Evolutionary conservation across 37 sponge, comb jelly and placozoan genomes (phyloP), one percentile per base, ranked within the genome.

Genomic region (Amphimedon queenslandica): DNA sequence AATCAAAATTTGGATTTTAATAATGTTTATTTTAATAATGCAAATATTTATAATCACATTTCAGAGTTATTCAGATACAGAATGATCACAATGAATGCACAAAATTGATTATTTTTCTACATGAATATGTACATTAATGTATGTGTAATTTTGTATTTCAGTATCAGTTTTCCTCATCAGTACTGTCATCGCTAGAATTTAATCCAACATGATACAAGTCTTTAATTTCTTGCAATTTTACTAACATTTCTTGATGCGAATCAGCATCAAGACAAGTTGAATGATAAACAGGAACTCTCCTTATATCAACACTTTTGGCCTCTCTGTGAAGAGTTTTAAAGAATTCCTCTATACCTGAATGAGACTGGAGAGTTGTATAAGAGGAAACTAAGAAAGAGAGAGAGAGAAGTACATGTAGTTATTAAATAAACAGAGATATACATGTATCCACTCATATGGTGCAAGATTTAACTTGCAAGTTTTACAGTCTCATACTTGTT

Each of bases 231-330:
- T 20, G 11, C 40, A 87, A 43, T 18, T 37, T 2, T 8, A 67
- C 60, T 36, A 64, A 34, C 64, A 87, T 51, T 30, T 87, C 82
- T 13, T 40, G 21, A 58, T 33, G 41, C 61, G 43, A 66, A 57
- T 80, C 82, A 18, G 23, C 31, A 40, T 87, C 87, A 42, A 87
- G 81, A 39, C 74, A 77, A 32, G 63, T 70, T 29, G 72, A 25
- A 21, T 73, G 28, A 53, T 56, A 87, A 42, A 43, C 23, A 1
- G 87, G 77, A 0, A 66, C 36, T 43, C 37, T 34, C 30, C 63
- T 55, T 0, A 72, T 4, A n/a, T 77, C 36, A 23, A 33, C 2
- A 6, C 53, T 37, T 32, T 71, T 67, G 0, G 80, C 51, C 25
- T 69, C 40, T 1, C 55, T 31, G 21, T 36, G 40, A 0, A 87